These are phyloP conservation scores for Halictus ligatus DNA, from an alignment of 2,888 invertebrate species.

Conservation along the genomic window DNA sequence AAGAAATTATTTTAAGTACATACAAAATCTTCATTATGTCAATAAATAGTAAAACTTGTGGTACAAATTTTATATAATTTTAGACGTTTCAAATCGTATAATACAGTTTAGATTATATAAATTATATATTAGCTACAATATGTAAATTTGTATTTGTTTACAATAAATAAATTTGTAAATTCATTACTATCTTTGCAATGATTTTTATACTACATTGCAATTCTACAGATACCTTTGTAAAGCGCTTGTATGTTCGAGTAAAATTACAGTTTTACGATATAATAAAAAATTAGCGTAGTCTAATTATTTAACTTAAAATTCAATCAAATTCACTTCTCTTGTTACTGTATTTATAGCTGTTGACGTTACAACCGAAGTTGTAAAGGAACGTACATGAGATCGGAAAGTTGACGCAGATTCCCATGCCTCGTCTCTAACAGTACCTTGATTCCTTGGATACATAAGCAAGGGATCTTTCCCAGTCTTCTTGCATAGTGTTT, in stretches of 20 bases:
- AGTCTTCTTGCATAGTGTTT: conserved; percentile 88
- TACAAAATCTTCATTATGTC: background rate
- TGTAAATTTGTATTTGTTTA: conserved; percentile 34
- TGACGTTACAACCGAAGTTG: conserved; percentile 70
- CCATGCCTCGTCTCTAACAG: conserved; percentile 81
- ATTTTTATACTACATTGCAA: background rate
- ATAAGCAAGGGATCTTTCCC: conserved; percentile 88
- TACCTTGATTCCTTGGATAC: conserved; percentile 87
- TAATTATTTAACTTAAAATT: conserved; percentile 63
- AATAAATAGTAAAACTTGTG: conserved; percentile 31
- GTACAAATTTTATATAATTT: conserved; percentile 22
- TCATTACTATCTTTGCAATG: background rate
- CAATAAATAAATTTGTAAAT: conserved; percentile 37
- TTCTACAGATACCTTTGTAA: background rate
- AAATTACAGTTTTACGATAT: background rate
- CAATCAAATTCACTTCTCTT: conserved; percentile 77
- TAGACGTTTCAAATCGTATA: conserved; percentile 27
- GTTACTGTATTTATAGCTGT: conserved; percentile 70
- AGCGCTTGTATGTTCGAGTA: background rate
- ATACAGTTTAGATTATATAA: conserved; percentile 7
- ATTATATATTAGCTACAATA: conserved; percentile 33
- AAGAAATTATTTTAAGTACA: conserved; percentile 11
- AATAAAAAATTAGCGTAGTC: background rate
- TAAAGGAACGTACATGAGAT: conserved; percentile 79
- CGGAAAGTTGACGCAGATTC: conserved; percentile 76